Percentiles rank a stretch among this genome's conserved stretches.
These are phyloP conservation scores for Pogonocherus hispidulus DNA, from an alignment of 2,888 invertebrate species.

Conservation along the genomic window DNA sequence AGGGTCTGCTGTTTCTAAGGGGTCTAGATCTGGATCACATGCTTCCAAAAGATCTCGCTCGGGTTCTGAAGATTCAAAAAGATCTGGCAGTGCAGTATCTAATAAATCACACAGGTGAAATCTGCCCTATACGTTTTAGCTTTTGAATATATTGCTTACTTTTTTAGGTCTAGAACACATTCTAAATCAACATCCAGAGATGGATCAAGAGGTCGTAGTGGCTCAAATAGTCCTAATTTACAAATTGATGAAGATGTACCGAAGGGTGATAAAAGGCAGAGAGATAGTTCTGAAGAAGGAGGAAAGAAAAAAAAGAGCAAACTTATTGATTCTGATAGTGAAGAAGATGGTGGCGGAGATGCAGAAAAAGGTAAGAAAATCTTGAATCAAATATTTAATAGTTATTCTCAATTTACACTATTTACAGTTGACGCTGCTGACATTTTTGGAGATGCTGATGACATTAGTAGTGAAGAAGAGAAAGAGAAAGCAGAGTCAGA, in stretches of 20 bases:
- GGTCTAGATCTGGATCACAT: conserved; percentile 48
- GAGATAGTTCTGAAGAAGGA: conserved; percentile 59
- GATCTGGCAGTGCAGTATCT: conserved; percentile 43
- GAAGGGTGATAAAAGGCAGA: conserved; percentile 64
- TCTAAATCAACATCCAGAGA: conserved; percentile 53
- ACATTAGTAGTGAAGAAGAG: conserved; percentile 91
- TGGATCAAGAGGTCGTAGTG: conserved; percentile 51
- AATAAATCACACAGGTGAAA: conserved; percentile 49
- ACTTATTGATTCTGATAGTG: conserved; percentile 79
- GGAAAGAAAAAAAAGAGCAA: conserved; percentile 67
- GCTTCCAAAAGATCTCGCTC: conserved; percentile 35
- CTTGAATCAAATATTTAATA: neutral
- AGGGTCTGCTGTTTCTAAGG: conserved; percentile 50
- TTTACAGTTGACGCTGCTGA: conserved; percentile 81
- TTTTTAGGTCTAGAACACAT: conserved; percentile 58
- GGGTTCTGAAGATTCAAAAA: conserved; percentile 44
- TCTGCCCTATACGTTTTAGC: no score
- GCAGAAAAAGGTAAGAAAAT: conserved; percentile 47
- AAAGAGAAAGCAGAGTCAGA: conserved; percentile 67
- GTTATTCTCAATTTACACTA: neutral
- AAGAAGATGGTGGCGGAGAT: conserved; percentile 69
- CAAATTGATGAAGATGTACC: conserved; percentile 69
- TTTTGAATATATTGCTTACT: no score
- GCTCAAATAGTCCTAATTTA: conserved; percentile 69
- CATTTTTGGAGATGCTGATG: conserved; percentile 93